Evolutionary conservation across 1,140 invertebrate species (phyloP), one percentile per base, ranked within the genome.

Genomic region (Dreissena rostriformis): DNA sequence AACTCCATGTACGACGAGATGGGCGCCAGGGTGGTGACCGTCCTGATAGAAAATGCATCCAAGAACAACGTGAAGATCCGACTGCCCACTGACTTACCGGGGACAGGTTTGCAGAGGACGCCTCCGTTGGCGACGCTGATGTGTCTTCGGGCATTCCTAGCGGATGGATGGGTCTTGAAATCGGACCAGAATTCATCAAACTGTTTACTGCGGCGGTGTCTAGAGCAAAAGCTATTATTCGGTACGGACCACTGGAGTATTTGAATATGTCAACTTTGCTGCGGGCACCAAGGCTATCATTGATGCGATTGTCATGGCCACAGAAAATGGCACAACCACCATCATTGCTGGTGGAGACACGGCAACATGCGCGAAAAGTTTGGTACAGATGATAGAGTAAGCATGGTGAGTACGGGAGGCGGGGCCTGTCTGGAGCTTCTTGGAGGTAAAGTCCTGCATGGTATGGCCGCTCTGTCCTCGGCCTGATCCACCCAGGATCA

Each of bases 231-330:
- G 96, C 98, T 5, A 98, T 99, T 92, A 97, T 99, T 12, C 99
- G 99, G 99, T 99, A 99, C 94, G 98, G 98, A 96, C 99, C 99
- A 14, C 97, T 76, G 99, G 99, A 78, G 98, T 99, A 1, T 99
- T 99, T 94, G 99, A 99, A 94, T 99, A 98, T 92, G 96, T 97
- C 17, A 98, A 98, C 89, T 99, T 99, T 93, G 96, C 96, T 8
- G 96, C 96, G 68, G 98, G 99, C 73, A 99, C 99, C 0, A 97
- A 98, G 90, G 95, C 95, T 49, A 93, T 99, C 1, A 98, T 99
- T 98, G 97, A 99, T 91, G 96, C 96, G 76, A 97, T 99, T n/a
- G 98, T 99, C 0, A 96, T 95, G 19, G 97, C 96, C 0, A 99
- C 99, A 12, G 94, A 94, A 68, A 97, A 97, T 68, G 95, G 96